A percentile compares a stretch with the other conserved stretches of the same genome.
Evolutionary conservation across 2,888 invertebrate species (phyloP).

Genomic region (Nysson spinosus): DNA sequence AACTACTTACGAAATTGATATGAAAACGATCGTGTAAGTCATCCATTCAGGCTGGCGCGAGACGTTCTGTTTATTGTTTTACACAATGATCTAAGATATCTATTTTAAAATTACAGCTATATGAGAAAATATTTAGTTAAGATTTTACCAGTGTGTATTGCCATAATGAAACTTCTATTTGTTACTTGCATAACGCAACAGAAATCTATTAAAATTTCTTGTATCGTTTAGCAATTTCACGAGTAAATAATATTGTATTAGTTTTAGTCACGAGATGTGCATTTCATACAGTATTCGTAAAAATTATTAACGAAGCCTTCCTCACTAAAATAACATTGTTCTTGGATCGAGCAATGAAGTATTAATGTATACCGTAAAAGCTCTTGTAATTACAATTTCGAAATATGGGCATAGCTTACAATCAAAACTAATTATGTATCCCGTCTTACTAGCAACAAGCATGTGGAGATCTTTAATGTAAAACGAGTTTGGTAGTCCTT

Average conservation of each 20-base stretch:
- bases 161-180: neutral
- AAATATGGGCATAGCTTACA: constrained; percentile 24
- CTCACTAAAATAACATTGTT: constrained; percentile 43
- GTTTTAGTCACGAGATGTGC: constrained; percentile 28
- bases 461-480: constrained; percentile 17
- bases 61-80: too few relatives aligned
- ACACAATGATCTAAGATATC: too few relatives aligned
- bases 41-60: too few relatives aligned
- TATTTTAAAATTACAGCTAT: too few relatives aligned
- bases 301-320: constrained; percentile 48
- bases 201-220: constrained; percentile 17
- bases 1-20: too few relatives aligned
- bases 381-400: constrained; percentile 21
- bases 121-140: neutral
- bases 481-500: constrained; percentile 13
- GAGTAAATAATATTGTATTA: constrained; percentile 29
- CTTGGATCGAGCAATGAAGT: constrained; percentile 27
- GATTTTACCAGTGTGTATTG: neutral
- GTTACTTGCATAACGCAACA: constrained; percentile 15
- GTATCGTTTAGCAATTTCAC: constrained; percentile 18
- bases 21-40: too few relatives aligned
- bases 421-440: constrained; percentile 40
- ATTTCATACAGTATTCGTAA: constrained; percentile 44
- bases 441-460: constrained; percentile 18
- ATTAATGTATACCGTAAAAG: constrained; percentile 34